Evolutionary conservation across 2,888 invertebrate species (phyloP).

Genomic region (Andrena hattorfiana): DNA sequence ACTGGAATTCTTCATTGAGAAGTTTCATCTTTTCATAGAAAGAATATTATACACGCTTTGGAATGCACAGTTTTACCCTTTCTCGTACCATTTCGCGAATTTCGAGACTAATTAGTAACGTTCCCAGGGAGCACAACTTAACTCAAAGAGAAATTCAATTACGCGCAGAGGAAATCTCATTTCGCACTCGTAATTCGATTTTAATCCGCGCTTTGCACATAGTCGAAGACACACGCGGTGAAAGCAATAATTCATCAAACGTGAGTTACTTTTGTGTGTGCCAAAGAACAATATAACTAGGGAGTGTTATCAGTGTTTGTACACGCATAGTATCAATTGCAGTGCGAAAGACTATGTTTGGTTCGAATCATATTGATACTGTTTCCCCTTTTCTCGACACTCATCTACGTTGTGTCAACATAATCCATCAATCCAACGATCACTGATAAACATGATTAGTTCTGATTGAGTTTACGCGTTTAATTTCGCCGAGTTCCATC

Average conservation of each 20-base stretch:
- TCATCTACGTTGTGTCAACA: constrained; percentile 26
- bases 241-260: not conserved
- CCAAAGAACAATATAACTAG: not conserved
- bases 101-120: not conserved
- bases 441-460: constrained; percentile 39
- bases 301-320: not conserved
- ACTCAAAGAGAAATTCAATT: not conserved
- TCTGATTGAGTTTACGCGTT: constrained; percentile 30
- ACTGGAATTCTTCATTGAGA: not conserved
- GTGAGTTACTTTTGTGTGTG: not conserved
- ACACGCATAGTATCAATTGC: not conserved
- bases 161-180: not conserved
- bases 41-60: not conserved
- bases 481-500: constrained; percentile 17
- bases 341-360: not conserved
- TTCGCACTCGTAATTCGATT: not conserved
- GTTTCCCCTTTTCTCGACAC: constrained; percentile 1
- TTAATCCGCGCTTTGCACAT: not conserved
- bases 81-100: not conserved
- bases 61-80: not conserved
- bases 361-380: not conserved
- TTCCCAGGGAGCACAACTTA: not conserved
- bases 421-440: constrained; percentile 23
- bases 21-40: not conserved
- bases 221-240: not conserved